Conservation (phyloP, 2,888 invertebrate genomes). For the Phasia obesa region DNA sequence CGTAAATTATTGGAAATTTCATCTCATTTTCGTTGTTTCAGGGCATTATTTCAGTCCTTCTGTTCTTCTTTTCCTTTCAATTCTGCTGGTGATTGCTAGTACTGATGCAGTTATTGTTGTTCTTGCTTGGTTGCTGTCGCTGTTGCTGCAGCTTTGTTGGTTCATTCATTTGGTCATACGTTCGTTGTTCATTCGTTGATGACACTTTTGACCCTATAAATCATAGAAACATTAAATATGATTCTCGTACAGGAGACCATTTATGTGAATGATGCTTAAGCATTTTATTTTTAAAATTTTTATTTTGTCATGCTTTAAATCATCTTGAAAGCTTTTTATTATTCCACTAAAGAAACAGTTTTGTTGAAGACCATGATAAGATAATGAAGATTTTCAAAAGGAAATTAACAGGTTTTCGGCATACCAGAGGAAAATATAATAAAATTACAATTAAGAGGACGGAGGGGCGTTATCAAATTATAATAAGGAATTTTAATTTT, state of each 20-base stretch:
- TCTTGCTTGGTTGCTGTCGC: slow-evolving; percentile 16
- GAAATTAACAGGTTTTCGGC: no score
- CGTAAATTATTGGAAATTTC: slow-evolving; percentile 71
- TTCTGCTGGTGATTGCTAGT: slow-evolving; percentile 19
- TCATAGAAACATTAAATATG: slow-evolving; percentile 72
- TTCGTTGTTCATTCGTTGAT: slow-evolving; percentile 71
- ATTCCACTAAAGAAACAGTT: no score
- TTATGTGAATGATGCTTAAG: slow-evolving; percentile 58
- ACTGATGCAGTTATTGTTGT: slow-evolving; percentile 10
- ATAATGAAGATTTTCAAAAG: no score
- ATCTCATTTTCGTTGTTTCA: slow-evolving; percentile 68
- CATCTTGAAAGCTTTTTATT: background rate
- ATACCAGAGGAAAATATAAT: no score
- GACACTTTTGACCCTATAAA: slow-evolving; percentile 78
- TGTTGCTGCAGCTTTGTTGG: slow-evolving; percentile 39
- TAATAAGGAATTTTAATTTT: no score
- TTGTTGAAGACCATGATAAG: no score
- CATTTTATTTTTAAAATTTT: slow-evolving; percentile 47
- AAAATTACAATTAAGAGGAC: no score
- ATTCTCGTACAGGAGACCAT: slow-evolving; percentile 54
- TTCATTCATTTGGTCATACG: slow-evolving; percentile 38
- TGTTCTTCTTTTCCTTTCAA: slow-evolving; percentile 35
- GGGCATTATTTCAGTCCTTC: slow-evolving; percentile 56
- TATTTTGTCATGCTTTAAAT: slow-evolving; percentile 9
- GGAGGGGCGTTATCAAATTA: no score